Conservation (phyloP, 2,888 invertebrate species). For the Apantesis nais region DNA sequence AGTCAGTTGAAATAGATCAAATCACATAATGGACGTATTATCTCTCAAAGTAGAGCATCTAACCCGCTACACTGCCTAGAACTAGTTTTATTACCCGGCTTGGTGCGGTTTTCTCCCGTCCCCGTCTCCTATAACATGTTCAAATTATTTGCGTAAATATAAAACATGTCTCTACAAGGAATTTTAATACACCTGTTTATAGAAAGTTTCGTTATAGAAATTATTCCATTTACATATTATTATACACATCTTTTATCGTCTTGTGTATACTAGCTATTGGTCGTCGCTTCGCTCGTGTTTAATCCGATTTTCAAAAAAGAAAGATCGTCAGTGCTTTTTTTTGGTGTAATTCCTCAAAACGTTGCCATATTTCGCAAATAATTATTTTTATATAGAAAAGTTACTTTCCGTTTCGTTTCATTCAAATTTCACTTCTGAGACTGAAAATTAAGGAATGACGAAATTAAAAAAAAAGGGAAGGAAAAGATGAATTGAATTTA, state of each 20-base stretch:
- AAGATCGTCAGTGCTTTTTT: too few species aligned
- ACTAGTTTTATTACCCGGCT: slow-evolving; percentile 13
- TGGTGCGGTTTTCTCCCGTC: slow-evolving; percentile 23
- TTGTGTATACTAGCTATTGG: not conserved
- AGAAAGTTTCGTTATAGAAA: not conserved
- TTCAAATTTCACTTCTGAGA: too few species aligned
- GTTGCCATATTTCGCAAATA: too few species aligned
- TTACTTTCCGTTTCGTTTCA: too few species aligned
- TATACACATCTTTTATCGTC: not conserved
- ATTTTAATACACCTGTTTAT: slow-evolving; percentile 19
- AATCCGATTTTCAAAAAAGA: too few species aligned
- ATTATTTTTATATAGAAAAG: too few species aligned
- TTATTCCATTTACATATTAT: not conserved
- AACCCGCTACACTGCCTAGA: not conserved
- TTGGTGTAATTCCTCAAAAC: too few species aligned
- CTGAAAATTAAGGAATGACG: too few species aligned
- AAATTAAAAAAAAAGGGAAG: too few species aligned
- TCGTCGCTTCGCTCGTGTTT: not conserved
- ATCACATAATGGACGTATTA: not conserved
- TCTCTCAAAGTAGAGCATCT: slow-evolving; percentile 24
- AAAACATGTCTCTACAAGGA: slow-evolving; percentile 7
- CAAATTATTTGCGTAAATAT: slow-evolving; percentile 34
- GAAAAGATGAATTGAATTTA: too few species aligned
- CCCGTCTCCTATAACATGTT: slow-evolving; percentile 20
- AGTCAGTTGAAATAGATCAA: not conserved